Conservation (phyloP, 1,140 invertebrate genomes). For the Sinella curviseta region DNA sequence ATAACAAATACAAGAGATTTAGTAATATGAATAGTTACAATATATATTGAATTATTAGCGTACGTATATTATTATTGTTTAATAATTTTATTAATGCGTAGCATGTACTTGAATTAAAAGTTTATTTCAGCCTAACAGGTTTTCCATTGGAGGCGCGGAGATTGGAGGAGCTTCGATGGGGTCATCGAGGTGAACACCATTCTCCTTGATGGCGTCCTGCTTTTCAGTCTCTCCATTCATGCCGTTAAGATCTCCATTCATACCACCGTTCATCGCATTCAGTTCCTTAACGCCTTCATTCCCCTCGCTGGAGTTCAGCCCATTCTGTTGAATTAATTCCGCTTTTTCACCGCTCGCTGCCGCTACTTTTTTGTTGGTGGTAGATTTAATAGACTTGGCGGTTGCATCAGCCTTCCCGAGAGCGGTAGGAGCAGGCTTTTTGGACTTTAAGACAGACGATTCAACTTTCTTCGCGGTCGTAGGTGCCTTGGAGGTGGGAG, state of each 20-base stretch:
- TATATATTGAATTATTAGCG: neutral
- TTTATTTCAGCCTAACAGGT: neutral
- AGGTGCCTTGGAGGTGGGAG: neutral
- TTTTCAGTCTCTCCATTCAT: neutral
- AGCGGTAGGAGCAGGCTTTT: neutral
- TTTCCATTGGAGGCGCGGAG: neutral
- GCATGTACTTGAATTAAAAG: neutral
- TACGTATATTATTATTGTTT: too few species aligned
- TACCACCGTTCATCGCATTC: neutral
- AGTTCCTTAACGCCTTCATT: neutral
- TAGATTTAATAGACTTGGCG: slow-evolving; percentile 13
- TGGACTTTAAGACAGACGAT: neutral
- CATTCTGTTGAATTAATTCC: slow-evolving; percentile 1
- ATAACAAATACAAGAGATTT: too few species aligned
- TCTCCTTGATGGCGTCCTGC: neutral
- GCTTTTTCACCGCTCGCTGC: neutral
- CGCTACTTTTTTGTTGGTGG: neutral
- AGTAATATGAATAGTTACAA: neutral
- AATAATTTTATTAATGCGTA: too few species aligned
- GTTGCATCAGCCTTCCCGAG: neutral
- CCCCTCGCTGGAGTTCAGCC: neutral
- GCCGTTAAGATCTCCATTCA: neutral
- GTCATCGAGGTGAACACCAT: neutral
- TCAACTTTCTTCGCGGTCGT: neutral
- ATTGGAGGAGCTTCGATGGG: neutral